Evolutionary conservation across 2,113 vertebrate species (phyloP).

Genomic region (Prinia subflava): DNA sequence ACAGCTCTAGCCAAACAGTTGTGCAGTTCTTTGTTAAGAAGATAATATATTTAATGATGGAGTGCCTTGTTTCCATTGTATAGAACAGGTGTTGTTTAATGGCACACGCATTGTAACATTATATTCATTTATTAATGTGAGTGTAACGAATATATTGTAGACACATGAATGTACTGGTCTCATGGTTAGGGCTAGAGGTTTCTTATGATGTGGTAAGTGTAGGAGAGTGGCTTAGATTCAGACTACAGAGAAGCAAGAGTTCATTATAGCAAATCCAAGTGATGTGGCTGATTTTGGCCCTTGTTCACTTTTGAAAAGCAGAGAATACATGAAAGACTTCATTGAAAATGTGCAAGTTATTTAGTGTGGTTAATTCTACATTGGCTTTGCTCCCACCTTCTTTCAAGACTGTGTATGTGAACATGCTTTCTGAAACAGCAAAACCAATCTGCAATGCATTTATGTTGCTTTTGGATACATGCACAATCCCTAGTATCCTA

Average conservation of each 20-base stretch:
- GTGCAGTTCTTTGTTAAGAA: constrained; percentile 40
- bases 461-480: neutral
- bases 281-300: constrained; percentile 19
- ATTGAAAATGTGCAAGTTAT: constrained; percentile 31
- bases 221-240: neutral
- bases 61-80: constrained; percentile 19
- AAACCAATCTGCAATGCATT: neutral
- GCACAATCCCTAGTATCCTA: neutral
- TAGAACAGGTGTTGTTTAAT: constrained; percentile 29
- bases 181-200: constrained; percentile 3
- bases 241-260: neutral
- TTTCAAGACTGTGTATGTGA: constrained; percentile 18
- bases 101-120: constrained; percentile 5
- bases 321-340: neutral
- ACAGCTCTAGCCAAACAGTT: constrained; percentile 42
- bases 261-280: neutral
- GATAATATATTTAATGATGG: constrained; percentile 5
- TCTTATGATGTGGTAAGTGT: constrained; percentile 22
- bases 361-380: constrained; percentile 13
- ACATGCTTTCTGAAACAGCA: neutral
- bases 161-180: neutral
- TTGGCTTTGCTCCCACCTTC: constrained; percentile 12
- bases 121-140: neutral
- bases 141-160: neutral
- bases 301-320: neutral